Base-by-base conservation (phyloP, 2,113 vertebrate species). In the Burhinus oedicnemus region DNA sequence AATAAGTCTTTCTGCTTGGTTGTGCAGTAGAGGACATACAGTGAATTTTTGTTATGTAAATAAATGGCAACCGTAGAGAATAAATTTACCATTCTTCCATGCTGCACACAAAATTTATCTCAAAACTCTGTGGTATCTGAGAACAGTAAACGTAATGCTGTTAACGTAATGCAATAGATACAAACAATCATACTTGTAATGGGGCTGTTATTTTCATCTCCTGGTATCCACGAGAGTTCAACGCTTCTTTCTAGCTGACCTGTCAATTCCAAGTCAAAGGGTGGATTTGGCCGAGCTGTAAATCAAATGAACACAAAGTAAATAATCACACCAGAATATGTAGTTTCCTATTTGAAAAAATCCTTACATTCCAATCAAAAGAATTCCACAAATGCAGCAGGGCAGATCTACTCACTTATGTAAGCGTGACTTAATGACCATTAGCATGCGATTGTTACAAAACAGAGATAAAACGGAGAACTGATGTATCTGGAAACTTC, bases 191-290 rank as follows among this genome's bases (percentile, higher is more conserved):
- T 99, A 99, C 99, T 99, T 97, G 98, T 98, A 97, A 99, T 99
- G 20, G 99, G 99, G 87, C 99, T 99, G 97, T 99, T 99, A 93
- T 99, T 99, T 76, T 99, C 99, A 27, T 99, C 98, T 87, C 99
- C 99, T 44, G 99, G 99, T 60, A 98, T 98, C 99, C 99, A 99
- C 3, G 99, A 99, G 70, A 99, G 98, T 74, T 98, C 98, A 87
- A 99, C 90, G 21, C 99, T 99, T 97, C 98, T 99, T 96, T 98
- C 98, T 32, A 98, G 98, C 62, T 98, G 98, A 97, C 98, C 99
- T 12, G 99, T 99, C 96, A 99, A 86, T 97, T 99, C 99, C 86
- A 99, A 98, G 97, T 99, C 99, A 91, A 98, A 99, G 3, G 99
- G 99, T 79, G 99, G 98, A 93, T 99, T 98, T 18, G 99, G 99